phyloP scores from a whole-genome alignment of 1,140 invertebrate genomes.

The Drosophila aff. region DNA sequence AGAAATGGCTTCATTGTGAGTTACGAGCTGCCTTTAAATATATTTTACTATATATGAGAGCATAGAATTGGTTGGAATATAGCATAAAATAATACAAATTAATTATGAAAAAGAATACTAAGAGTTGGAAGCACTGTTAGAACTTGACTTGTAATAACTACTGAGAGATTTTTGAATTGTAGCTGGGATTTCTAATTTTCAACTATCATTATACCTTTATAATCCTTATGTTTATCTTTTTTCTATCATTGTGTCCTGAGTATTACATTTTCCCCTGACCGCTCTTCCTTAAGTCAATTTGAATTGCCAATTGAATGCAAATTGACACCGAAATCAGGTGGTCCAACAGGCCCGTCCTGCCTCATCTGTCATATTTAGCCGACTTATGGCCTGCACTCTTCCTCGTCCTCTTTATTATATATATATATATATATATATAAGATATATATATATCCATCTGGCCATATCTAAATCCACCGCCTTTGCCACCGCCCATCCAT shows the following conservation, averaged over 20 bases:
- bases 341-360: background rate
- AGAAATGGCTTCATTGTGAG: conserved; percentile 5
- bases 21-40: background rate
- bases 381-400: conserved; percentile 16
- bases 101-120: background rate
- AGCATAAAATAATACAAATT: background rate
- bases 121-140: background rate
- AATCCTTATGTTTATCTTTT: background rate
- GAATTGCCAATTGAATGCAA: conserved; percentile 42
- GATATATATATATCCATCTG: conserved; percentile 5
- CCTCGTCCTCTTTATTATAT: background rate
- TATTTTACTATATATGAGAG: background rate
- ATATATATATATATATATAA: background rate
- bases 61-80: background rate
- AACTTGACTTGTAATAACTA: background rate
- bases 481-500: conserved; percentile 55
- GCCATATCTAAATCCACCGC: conserved; percentile 27
- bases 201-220: no score
- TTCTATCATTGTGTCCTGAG: background rate
- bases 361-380: conserved; percentile 56
- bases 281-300: conserved; percentile 27
- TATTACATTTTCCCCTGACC: conserved; percentile 4
- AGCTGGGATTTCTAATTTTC: background rate
- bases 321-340: conserved; percentile 40
- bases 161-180: background rate